phyloP scores from a whole-genome alignment of 2,888 invertebrate species.

The Stomorhina lunata region DNA sequence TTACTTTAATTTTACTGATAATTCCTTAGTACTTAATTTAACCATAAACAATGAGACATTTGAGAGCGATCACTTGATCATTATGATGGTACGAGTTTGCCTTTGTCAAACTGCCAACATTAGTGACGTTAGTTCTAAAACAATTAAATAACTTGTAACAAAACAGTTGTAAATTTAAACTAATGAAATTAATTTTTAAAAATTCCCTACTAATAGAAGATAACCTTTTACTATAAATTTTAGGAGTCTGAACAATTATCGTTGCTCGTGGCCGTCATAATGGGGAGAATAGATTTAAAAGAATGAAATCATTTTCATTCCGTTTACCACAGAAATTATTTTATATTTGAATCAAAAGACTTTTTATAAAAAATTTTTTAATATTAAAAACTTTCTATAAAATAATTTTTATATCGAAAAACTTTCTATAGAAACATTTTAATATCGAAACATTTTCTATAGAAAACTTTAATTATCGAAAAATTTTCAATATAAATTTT shows the following conservation, averaged over 20 bases:
- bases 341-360: too few species aligned
- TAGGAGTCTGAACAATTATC: neutral
- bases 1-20: constrained; percentile 43
- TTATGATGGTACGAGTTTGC: constrained; percentile 6
- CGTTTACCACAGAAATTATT: too few species aligned
- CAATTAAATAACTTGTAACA: constrained; percentile 20
- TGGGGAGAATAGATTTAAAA: neutral
- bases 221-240: constrained; percentile 46
- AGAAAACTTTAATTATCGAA: too few species aligned
- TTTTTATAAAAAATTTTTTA: too few species aligned
- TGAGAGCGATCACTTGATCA: constrained; percentile 21
- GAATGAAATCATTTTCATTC: constrained; percentile 7
- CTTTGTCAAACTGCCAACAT: neutral
- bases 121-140: constrained; percentile 25
- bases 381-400: too few species aligned
- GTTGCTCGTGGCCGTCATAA: neutral
- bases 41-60: neutral
- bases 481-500: too few species aligned
- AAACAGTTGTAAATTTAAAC: constrained; percentile 9
- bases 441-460: too few species aligned
- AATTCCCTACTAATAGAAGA: constrained; percentile 35
- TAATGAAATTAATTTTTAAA: constrained; percentile 3
- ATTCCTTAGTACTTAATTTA: constrained; percentile 26
- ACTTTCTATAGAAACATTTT: too few species aligned
- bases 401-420: too few species aligned